Conservation (phyloP, 2,113 vertebrate genomes). For the Mormyrus iriodes region DNA sequence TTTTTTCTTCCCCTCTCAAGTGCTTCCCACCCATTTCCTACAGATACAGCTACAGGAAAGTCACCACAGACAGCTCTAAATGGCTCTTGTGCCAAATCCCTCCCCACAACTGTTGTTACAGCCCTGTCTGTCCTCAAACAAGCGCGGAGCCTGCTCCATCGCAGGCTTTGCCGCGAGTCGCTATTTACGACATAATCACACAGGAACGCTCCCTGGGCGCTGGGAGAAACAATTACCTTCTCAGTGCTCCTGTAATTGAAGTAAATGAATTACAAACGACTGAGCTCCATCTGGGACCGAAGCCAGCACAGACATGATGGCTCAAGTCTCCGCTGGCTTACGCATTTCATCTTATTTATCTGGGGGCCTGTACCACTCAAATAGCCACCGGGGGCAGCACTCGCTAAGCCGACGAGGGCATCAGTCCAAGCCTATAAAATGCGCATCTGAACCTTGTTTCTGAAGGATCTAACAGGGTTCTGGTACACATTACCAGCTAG, state of each 20-base stretch:
- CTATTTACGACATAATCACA: not conserved
- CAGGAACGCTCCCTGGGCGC: not conserved
- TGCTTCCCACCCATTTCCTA: not conserved
- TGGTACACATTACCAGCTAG: not conserved
- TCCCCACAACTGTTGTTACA: not conserved
- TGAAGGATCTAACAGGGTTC: not conserved
- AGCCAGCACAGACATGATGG: not conserved
- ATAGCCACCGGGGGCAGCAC: not conserved
- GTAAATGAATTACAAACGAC: slow-evolving; percentile 2
- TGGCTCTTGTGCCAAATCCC: not conserved
- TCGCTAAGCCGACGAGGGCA: no score
- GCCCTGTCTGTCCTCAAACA: not conserved
- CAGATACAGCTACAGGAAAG: not conserved
- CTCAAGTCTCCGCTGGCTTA: not conserved
- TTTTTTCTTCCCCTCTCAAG: not conserved
- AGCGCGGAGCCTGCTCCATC: not conserved
- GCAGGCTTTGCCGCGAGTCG: not conserved
- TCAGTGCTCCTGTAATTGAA: not conserved
- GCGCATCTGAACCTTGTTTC: not conserved
- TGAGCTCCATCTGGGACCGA: not conserved
- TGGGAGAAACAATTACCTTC: not conserved
- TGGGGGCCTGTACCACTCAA: not conserved
- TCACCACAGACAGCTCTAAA: not conserved
- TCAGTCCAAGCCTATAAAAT: not conserved
- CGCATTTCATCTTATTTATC: not conserved